Evolutionary conservation across 2,888 invertebrate species (phyloP), one percentile per base, ranked within the genome.

Genomic region (Heliconius cydno): DNA sequence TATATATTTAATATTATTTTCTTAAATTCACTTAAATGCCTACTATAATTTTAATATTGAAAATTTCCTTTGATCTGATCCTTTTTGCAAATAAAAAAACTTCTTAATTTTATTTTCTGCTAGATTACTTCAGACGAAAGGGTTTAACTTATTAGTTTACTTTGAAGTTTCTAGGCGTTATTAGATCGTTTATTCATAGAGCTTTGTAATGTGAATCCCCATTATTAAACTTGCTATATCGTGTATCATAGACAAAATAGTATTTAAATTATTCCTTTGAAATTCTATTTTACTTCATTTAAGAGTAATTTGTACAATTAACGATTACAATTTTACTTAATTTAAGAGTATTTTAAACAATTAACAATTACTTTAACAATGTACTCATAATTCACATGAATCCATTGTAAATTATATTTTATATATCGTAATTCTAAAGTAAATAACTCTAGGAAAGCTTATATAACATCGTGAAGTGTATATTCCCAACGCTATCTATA

Each of bases 151-250:
- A 75, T 65, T 63, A 41, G 65, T 65, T 66, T 65, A 75, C 75
- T 75, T 75, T 75, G 75, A 75, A 75, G 46, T 75, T 75, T 65
- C 41, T 41, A 19, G 65, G n/a, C 41, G 65, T 75, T 75, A 60
- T 75, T 41, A 65, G 15, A 25, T 75, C 74, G 22, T 25, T 73
- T 38, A 63, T 41, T 41, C 41, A 41, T 75, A 7, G 28, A 46
- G 38, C 75, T 75, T 46, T 46, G 22, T 75, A 65, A 75, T 41
- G n/a, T 34, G 9, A 60, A 15, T 57, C 15, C 9, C 25, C 7
- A 60, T 38, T 60, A 60, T 73, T 73, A 60, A 34, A 22, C 34
- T n/a, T n/a, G 41, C 22, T 30, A 57, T 70, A 25, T 41, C 28
- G 4, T 72, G 12, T 57, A n/a, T 25, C 13, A 13, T 30, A 73